phyloP scores from a whole-genome alignment of 2,113 vertebrate genomes.

The Turnix velox region DNA sequence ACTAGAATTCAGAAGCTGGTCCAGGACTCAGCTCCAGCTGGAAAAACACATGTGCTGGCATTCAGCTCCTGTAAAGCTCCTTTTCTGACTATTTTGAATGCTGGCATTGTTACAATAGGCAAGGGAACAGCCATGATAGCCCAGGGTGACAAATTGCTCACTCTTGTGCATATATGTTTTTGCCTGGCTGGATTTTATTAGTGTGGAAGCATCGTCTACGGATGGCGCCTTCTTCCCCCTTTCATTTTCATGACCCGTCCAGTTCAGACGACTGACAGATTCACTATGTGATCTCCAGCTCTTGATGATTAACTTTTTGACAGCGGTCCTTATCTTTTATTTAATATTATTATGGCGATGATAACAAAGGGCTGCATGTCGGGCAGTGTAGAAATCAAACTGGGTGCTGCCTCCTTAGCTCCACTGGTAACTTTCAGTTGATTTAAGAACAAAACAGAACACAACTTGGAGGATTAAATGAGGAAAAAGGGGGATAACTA shows the following conservation, averaged over 20 bases:
- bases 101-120: slow-evolving; percentile 67
- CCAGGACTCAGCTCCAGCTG: slow-evolving; percentile 59
- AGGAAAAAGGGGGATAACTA: not conserved
- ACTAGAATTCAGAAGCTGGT: slow-evolving; percentile 63
- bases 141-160: slow-evolving; percentile 66
- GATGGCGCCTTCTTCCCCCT: not conserved
- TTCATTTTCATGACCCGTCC: slow-evolving; percentile 26
- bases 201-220: slow-evolving; percentile 35
- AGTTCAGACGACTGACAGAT: not conserved
- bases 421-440: not conserved
- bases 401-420: slow-evolving; percentile 14
- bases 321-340: slow-evolving; percentile 24
- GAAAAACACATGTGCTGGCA: slow-evolving; percentile 71
- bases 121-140: slow-evolving; percentile 64
- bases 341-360: not conserved
- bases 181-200: slow-evolving; percentile 67
- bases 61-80: slow-evolving; percentile 63
- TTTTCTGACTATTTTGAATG: slow-evolving; percentile 69
- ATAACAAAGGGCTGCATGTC: not conserved
- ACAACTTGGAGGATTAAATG: not conserved
- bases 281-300: not conserved
- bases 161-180: slow-evolving; percentile 64
- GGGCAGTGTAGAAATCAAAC: not conserved
- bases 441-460: not conserved
- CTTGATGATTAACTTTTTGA: not conserved